These are phyloP conservation scores for Linyphia triangularis DNA, from an alignment of 2,888 invertebrate species.

Conservation along the genomic window DNA sequence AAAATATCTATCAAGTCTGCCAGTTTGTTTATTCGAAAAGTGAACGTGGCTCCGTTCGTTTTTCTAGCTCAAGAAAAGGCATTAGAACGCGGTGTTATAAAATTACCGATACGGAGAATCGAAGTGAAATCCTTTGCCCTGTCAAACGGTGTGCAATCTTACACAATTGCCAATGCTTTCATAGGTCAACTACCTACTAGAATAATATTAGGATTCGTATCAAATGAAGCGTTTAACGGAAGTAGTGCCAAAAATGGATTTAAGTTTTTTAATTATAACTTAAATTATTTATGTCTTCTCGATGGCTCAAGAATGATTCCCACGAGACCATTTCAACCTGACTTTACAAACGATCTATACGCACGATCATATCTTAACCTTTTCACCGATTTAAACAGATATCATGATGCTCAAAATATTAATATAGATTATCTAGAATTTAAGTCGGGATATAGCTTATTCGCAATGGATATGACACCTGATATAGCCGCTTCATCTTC, in stretches of 20 bases:
- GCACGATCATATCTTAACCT: background rate
- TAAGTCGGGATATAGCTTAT: background rate
- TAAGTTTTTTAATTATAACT: slow-evolving; percentile 20
- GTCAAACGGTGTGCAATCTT: background rate
- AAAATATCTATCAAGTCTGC: slow-evolving; percentile 4
- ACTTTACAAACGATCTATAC: background rate
- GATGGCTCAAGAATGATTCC: slow-evolving; percentile 24
- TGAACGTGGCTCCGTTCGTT: slow-evolving; percentile 24
- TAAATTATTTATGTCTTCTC: slow-evolving; percentile 13
- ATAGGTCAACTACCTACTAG: slow-evolving; percentile 27
- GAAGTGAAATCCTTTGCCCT: slow-evolving; percentile 38
- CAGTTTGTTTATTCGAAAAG: slow-evolving; percentile 34
- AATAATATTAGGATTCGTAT: slow-evolving; percentile 19
- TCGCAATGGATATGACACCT: slow-evolving; percentile 16
- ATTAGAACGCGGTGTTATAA: slow-evolving; percentile 15
- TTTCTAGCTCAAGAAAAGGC: slow-evolving; percentile 54
- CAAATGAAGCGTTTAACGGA: slow-evolving; percentile 47
- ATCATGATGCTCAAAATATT: slow-evolving; percentile 5
- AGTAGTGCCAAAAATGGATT: slow-evolving; percentile 18
- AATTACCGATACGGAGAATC: slow-evolving; percentile 24
- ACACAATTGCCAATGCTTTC: slow-evolving; percentile 36
- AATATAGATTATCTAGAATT: slow-evolving; percentile 18
- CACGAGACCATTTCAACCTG: background rate
- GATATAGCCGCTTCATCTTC: background rate
- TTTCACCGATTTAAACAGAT: slow-evolving; percentile 30